Base-by-base conservation (phyloP, 1,140 invertebrate genomes). In the Atta texana region DNA sequence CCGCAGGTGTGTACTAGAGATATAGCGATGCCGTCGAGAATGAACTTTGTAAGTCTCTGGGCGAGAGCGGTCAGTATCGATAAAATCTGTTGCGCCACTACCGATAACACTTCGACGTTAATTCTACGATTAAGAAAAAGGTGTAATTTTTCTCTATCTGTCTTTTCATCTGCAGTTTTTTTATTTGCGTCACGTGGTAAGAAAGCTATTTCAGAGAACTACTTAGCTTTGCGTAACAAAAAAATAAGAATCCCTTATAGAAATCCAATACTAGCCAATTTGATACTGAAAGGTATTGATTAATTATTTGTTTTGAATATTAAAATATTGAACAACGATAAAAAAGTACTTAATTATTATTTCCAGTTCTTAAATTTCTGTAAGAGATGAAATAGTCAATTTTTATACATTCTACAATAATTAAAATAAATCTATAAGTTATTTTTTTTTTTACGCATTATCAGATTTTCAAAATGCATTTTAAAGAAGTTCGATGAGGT, bases 91-190 rank as follows among this genome's bases (percentile, higher is more conserved):
- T 98, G 97, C 18, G 97, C 98, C 0, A 98, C 98, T 53, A 98
- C 98, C 2, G 98, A 98, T 51, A 98, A 93, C 8, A 98, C 98
- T 95, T 98, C 98, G 91, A 98, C 97, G 93, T 98, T 98, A 88
- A 98, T 98, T 78, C 98, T 95, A 94, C 72, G 18, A 63, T 24
- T 75, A 72, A 16, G 77, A 78, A 28, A 84, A 14, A 51, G 53
- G 12, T 76, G 61, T 61, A 82, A 24, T 2, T 12, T 18, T 28
- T 51, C 3, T 44, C 10, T 6, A 14, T 51, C 3, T n/a, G 34
- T 49, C 18, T 53, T n/a, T 18, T 18, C 1, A 12, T 49, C 28
- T 2, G 28, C 14, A n/a, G 18, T 51, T 6, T 61, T 28, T 51
- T 51, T 2, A 72, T 21, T 39, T 7, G 16, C 12, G 16, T 34